Percentiles rank a stretch among this genome's conserved stretches.
Conservation (phyloP, 1,140 invertebrate genomes). For the Drosophila nasuta region DNA sequence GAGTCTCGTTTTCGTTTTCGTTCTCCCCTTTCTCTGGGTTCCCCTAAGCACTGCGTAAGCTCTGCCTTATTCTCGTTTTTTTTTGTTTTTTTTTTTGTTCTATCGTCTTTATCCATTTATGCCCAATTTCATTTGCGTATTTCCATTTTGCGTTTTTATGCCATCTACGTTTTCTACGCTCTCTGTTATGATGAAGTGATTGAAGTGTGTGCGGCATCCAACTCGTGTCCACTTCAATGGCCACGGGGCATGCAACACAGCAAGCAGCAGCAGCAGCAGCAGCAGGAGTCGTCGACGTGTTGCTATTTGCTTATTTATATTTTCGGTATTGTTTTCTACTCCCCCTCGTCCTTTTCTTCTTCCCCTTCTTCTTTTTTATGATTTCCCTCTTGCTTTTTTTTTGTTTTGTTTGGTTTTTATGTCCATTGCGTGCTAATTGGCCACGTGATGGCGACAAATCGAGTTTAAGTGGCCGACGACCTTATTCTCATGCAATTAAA, state of each 20-base stretch:
- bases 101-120: slow-evolving; percentile 34
- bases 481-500: slow-evolving; percentile 8
- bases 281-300: slow-evolving; percentile 48
- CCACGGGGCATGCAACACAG: slow-evolving; percentile 69
- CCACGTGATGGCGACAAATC: slow-evolving; percentile 79
- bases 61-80: not conserved
- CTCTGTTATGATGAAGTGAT: slow-evolving; percentile 76
- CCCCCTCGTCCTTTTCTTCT: slow-evolving; percentile 28
- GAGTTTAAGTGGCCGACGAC: slow-evolving; percentile 59
- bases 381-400: slow-evolving; percentile 4
- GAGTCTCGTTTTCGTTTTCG: slow-evolving; percentile 10
- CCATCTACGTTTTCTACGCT: slow-evolving; percentile 45
- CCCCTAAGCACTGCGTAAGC: slow-evolving; percentile 12
- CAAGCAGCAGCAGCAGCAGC: not conserved
- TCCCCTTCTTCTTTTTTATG: slow-evolving; percentile 8
- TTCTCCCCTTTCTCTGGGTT: not conserved
- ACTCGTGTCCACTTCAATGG: slow-evolving; percentile 57
- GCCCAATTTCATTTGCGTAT: slow-evolving; percentile 59
- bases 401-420: slow-evolving; percentile 31
- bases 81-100: not conserved
- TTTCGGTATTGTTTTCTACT: slow-evolving; percentile 50
- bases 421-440: slow-evolving; percentile 78
- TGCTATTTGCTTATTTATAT: slow-evolving; percentile 65
- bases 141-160: slow-evolving; percentile 59
- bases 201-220: slow-evolving; percentile 54